phyloP scores from a whole-genome alignment of 2,888 invertebrate genomes.

The Tenthredo distinguenda region DNA sequence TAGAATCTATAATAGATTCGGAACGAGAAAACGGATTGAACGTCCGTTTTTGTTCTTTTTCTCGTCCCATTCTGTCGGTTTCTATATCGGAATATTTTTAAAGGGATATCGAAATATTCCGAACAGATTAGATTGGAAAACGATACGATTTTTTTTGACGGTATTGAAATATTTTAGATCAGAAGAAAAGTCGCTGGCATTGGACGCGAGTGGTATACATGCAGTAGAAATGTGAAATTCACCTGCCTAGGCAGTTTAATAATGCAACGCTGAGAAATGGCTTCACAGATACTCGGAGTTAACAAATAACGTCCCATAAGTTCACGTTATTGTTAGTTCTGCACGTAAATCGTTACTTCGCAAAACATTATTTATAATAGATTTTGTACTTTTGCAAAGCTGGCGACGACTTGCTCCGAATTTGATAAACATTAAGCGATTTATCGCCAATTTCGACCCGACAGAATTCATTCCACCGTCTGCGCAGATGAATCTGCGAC shows the following conservation, averaged over 20 bases:
- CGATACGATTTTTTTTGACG: neutral
- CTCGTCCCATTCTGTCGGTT: neutral
- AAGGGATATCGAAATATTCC: neutral
- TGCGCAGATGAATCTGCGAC: neutral
- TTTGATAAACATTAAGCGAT: neutral
- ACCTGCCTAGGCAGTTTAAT: neutral
- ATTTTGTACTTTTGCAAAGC: neutral
- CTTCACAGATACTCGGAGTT: neutral
- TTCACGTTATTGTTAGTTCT: neutral
- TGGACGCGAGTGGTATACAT: neutral
- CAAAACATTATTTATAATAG: neutral
- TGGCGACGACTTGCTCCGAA: neutral
- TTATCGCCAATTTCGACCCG: neutral
- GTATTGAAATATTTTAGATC: neutral
- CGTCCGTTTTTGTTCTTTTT: neutral
- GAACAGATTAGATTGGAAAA: neutral
- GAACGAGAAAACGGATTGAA: conserved; percentile 14
- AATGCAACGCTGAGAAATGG: neutral
- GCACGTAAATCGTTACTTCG: neutral
- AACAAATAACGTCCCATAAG: neutral
- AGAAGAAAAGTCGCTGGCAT: neutral
- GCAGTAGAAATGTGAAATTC: neutral
- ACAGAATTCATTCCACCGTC: neutral
- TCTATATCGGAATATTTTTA: neutral
- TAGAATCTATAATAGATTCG: conserved; percentile 19